Conservation (phyloP, 2,888 invertebrate species). For the Tiliacea aurago region DNA sequence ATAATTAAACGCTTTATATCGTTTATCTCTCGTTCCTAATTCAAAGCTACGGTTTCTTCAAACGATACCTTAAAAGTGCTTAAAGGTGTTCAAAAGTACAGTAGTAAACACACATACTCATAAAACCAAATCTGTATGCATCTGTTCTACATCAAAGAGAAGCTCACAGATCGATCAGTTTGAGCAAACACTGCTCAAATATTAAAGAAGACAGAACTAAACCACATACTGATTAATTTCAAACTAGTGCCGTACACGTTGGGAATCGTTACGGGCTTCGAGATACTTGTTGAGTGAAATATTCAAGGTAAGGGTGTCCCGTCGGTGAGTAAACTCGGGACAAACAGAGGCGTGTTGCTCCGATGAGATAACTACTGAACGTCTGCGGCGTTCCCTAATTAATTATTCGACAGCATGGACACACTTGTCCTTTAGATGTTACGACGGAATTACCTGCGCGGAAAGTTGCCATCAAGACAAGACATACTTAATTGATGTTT, state of each 20-base stretch:
- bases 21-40: background rate
- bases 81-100: background rate
- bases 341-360: constrained; percentile 59
- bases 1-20: constrained; percentile 7
- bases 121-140: constrained; percentile 38
- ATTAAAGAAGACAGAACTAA: constrained; percentile 52
- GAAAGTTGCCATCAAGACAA: constrained; percentile 30
- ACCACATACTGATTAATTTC: constrained; percentile 60
- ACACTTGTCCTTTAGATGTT: constrained; percentile 48
- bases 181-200: constrained; percentile 45
- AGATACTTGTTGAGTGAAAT: constrained; percentile 68
- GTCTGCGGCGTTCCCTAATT: constrained; percentile 52
- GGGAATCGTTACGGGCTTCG: constrained; percentile 52
- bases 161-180: constrained; percentile 23
- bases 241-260: constrained; percentile 53
- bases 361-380: constrained; percentile 63
- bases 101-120: constrained; percentile 8
- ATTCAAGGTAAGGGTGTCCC: constrained; percentile 66
- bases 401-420: constrained; percentile 61
- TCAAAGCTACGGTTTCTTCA: background rate
- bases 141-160: constrained; percentile 41
- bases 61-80: background rate
- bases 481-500: constrained; percentile 26
- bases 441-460: constrained; percentile 29
- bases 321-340: constrained; percentile 59